Base-by-base conservation (phyloP, 1,140 invertebrate genomes). In the Calephelis nemesis region DNA sequence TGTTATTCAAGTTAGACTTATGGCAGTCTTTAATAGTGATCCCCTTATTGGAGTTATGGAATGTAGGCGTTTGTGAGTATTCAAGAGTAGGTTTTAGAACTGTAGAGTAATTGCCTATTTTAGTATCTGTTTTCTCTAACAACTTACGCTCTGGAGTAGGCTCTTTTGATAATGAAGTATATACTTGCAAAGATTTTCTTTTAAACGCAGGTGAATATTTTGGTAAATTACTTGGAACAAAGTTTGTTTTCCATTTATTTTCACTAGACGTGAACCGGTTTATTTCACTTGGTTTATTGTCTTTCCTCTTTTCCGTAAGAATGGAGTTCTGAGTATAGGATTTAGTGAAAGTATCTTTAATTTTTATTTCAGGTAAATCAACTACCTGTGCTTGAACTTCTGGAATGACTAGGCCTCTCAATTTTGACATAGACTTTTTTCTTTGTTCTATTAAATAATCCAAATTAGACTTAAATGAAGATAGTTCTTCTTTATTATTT, bases 151-250 rank as follows among this genome's bases (percentile, higher is more conserved):
- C 89, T 47, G 85, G 82, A 63, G 79, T 90, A 72, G 82, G 87
- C 87, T 85, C 86, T 75, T 87, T 93, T 62, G 74, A 92, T 68
- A 83, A 78, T 47, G 83, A 85, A 48, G 93, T 93, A 80, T 95
- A 95, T 5, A 96, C 93, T 69, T 96, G 93, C 15, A 96, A 86
- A 50, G 93, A 94, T 88, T 96, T 96, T 65, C 96, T 85, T 82
- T 97, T 97, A 78, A 97, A 97, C 1, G 96, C 96, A 40, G 96
- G 96, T 1, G 96, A 97, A 92, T 97, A 97, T 91, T 96, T 96
- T 0, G 96, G 95, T 66, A 96, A 85, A 67, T 94, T 94, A 68
- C 90, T 92, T 9, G 85, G 80, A 70, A 85, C 82, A 73, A 84
- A 77, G 75, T 82, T 91, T 30, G 81, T 89, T 82, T 93, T 93